Evolutionary conservation across 2,113 vertebrate genomes (phyloP).

Genomic region (Pollimyrus isidori): DNA sequence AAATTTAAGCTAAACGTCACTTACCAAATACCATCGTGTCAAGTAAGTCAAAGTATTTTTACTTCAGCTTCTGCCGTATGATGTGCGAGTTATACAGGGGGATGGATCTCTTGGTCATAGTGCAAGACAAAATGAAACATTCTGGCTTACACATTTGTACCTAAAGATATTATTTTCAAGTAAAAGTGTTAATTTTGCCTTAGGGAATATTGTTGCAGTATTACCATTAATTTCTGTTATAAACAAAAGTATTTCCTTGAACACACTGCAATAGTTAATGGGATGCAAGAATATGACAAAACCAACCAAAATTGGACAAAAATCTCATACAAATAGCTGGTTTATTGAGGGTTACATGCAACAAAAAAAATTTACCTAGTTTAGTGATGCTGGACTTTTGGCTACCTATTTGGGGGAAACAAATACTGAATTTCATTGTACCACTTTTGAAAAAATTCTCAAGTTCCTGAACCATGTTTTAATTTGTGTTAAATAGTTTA

Average conservation of each 20-base stretch:
- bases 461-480: neutral
- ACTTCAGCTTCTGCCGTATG: neutral
- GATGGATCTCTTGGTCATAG: neutral
- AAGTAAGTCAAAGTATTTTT: neutral
- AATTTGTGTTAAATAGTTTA: neutral
- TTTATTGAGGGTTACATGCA: neutral
- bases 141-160: neutral
- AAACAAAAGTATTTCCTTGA: neutral
- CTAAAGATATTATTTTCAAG: neutral
- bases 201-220: neutral
- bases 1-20: neutral
- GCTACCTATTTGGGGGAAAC: neutral
- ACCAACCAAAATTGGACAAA: neutral
- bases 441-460: neutral
- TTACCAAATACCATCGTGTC: neutral
- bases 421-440: neutral
- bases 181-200: neutral
- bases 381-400: neutral
- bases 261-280: neutral
- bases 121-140: neutral
- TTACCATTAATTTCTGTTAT: neutral
- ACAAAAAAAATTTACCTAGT: neutral
- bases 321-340: neutral
- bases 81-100: neutral
- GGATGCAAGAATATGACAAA: neutral